Evolutionary conservation across 2,113 vertebrate species (phyloP).

Genomic region (Oriolus oriolus): DNA sequence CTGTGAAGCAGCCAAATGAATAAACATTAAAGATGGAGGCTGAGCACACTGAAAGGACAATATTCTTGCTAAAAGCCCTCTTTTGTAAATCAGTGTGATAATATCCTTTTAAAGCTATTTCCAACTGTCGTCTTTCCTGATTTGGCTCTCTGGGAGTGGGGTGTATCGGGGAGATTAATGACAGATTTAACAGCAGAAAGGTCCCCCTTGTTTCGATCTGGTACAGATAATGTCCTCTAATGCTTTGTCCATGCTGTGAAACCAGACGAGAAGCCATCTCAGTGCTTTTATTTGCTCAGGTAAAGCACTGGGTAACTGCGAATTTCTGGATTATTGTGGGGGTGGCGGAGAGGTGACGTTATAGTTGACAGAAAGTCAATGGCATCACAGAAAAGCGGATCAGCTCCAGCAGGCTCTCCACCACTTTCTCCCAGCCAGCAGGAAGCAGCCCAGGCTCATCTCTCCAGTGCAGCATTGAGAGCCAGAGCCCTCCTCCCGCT

Average conservation of each 20-base stretch:
- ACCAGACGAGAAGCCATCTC: not conserved
- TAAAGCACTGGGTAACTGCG: not conserved
- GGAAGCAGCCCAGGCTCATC: not conserved
- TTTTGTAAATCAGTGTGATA: constrained; percentile 52
- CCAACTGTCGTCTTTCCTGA: not conserved
- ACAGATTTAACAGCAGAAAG: constrained; percentile 34
- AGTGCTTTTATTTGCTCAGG: constrained; percentile 34
- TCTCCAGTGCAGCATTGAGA: accelerated
- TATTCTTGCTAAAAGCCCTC: not conserved
- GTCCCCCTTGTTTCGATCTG: constrained; percentile 38
- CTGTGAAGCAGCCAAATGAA: not conserved
- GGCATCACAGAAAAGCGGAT: accelerated
- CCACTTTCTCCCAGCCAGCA: not conserved
- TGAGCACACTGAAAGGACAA: not conserved
- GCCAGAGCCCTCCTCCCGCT: not conserved
- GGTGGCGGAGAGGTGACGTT: not conserved
- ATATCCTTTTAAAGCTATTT: constrained; percentile 48
- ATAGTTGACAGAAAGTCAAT: constrained; percentile 54
- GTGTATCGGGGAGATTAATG: constrained; percentile 25
- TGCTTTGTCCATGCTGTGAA: constrained; percentile 56
- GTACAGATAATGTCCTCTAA: constrained; percentile 29
- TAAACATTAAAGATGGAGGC: not conserved
- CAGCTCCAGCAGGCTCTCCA: not conserved
- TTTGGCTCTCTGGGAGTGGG: constrained; percentile 36
- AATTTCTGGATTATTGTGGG: not conserved